Evolutionary conservation across 2,113 vertebrate genomes (phyloP).

Genomic region (Tychaedon coryphoeus): DNA sequence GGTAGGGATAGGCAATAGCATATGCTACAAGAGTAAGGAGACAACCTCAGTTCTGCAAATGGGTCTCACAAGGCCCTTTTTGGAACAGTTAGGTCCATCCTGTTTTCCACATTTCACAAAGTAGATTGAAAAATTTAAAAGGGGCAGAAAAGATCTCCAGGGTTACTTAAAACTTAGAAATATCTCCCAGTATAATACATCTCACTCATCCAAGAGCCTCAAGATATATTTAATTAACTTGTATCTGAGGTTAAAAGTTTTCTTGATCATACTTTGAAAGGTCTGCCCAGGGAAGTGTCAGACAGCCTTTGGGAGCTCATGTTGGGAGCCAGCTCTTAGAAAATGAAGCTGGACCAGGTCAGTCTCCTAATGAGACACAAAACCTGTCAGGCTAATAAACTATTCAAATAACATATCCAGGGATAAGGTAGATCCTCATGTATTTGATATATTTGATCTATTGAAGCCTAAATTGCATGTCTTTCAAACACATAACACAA

Average conservation of each 20-base stretch:
- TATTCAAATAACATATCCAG: background rate
- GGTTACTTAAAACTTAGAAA: background rate
- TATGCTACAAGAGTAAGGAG: background rate
- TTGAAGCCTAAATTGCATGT: background rate
- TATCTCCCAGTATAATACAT: background rate
- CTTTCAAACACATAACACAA: background rate
- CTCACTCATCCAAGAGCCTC: background rate
- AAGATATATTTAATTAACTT: background rate
- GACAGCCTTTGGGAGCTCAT: background rate
- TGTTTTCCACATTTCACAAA: background rate
- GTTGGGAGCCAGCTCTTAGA: background rate
- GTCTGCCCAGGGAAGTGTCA: background rate
- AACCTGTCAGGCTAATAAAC: background rate
- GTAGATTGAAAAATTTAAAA: background rate
- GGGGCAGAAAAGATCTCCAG: background rate
- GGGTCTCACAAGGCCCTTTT: background rate
- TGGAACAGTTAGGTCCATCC: background rate
- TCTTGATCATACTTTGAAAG: background rate
- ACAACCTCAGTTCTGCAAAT: background rate
- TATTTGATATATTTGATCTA: background rate
- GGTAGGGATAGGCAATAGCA: background rate
- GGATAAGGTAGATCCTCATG: background rate
- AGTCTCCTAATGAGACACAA: background rate
- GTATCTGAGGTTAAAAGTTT: background rate
- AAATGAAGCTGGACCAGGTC: background rate